Base-by-base conservation (phyloP, 1,140 invertebrate genomes). In the Magallana angulata region DNA sequence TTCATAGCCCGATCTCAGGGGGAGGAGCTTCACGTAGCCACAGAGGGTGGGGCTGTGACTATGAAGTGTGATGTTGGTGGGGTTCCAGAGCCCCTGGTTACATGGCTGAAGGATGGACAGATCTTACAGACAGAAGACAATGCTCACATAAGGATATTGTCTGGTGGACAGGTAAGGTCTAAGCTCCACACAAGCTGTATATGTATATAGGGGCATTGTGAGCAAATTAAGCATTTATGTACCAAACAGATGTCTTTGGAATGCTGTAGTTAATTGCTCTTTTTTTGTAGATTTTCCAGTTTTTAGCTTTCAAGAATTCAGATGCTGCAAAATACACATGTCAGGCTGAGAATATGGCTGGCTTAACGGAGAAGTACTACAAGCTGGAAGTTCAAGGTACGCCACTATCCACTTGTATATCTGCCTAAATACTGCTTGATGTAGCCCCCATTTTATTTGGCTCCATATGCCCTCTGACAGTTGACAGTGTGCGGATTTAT, bases 1-100 rank as follows among this genome's bases (percentile, higher is more conserved):
- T 16, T 76, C 11, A 92, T 93, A 16, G 48, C 83, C 8, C 89
- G 88, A 1, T 89, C 88, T 11, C 58, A 84, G 18, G 68, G 57
- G 11, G 82, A 86, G 12, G 48, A 57, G 7, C 68, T 90, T 18
- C 88, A 92, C 36, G 89, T 98, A 93, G 98, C 98, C 92, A 98
- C 98, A 96, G 96, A 98, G 95, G 98, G 91, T 0, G 85, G 91
- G 1, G 68, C 90, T 11, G 89, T 94, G 57, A 92, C 88, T 6
- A 89, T 95, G 68, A 87, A 90, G 82, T 94, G 93, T 89, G 92
- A 93, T 83, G 88, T 88, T 0, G 89, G 90, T 84, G 93, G 93
- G 30, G 90, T 91, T 62, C 94, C 93, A 9, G 89, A 92, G 18
- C 95, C 95, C 18, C 82, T 88, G 1, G 91, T 95, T 8, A 86